These are phyloP conservation scores for Sesamia inferens DNA, from an alignment of 2,888 invertebrate genomes.

Conservation along the genomic window DNA sequence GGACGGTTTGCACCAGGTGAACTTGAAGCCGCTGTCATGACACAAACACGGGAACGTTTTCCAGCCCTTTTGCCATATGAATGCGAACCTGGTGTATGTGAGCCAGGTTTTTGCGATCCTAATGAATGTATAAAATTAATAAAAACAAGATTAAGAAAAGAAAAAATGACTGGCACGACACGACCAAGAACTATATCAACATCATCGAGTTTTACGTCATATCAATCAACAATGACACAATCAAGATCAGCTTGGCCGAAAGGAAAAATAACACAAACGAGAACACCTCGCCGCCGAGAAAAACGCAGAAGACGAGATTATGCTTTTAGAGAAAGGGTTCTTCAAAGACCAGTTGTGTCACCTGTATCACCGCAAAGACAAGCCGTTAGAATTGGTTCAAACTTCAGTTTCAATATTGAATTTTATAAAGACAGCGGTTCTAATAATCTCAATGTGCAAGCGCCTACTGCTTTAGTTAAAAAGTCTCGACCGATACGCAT, in stretches of 20 bases:
- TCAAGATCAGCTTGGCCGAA: constrained; percentile 24
- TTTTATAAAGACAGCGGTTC: constrained; percentile 65
- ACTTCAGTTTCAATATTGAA: constrained; percentile 70
- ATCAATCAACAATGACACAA: constrained; percentile 48
- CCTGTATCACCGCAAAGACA: constrained; percentile 35
- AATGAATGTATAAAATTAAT: constrained; percentile 68
- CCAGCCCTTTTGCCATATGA: constrained; percentile 62
- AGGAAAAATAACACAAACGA: constrained; percentile 41
- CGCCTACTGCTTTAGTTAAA: constrained; percentile 23
- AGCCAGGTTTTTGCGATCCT: constrained; percentile 67
- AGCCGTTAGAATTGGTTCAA: constrained; percentile 65
- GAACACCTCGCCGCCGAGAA: background rate
- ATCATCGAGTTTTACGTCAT: constrained; percentile 49
- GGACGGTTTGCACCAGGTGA: constrained; percentile 52
- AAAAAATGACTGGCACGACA: constrained; percentile 50
- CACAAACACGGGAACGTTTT: constrained; percentile 38
- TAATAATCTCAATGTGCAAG: constrained; percentile 15
- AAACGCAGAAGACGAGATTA: constrained; percentile 11
- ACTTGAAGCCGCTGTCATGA: constrained; percentile 14
- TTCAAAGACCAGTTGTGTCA: background rate
- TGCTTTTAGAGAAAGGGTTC: constrained; percentile 8
- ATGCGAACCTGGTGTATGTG: constrained; percentile 71
- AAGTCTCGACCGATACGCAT: constrained; percentile 1
- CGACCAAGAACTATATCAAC: constrained; percentile 47
- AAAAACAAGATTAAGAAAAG: constrained; percentile 59